Percentiles rank a stretch among this genome's conserved stretches.
phyloP scores from a whole-genome alignment of 2,888 invertebrate species.

The Barypeithes pellucidus region DNA sequence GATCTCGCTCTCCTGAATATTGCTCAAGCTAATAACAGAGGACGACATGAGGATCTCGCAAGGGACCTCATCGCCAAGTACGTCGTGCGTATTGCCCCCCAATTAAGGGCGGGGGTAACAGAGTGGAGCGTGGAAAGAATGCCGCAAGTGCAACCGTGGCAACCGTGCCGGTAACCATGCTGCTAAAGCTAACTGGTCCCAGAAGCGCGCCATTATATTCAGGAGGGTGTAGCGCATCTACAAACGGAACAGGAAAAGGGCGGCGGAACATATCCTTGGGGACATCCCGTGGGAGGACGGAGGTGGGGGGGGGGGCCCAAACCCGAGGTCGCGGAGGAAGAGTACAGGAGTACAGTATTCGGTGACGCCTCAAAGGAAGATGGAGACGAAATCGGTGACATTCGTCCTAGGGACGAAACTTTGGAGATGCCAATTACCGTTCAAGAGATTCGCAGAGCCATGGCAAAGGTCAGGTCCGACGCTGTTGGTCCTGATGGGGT shows the following conservation, averaged over 20 bases:
- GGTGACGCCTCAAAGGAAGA: neutral
- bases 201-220: neutral
- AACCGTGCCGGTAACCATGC: neutral
- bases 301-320: neutral
- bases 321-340: neutral
- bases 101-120: neutral
- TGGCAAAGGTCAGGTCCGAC: neutral
- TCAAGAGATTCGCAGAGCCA: neutral
- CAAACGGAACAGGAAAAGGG: neutral
- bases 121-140: neutral
- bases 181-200: neutral
- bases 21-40: neutral
- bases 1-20: neutral
- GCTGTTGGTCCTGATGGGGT: constrained; percentile 42
- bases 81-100: neutral
- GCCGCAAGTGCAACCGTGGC: neutral
- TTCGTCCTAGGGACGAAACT: neutral
- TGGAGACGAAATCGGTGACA: neutral
- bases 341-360: neutral
- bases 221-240: neutral
- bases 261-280: neutral
- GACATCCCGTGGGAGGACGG: constrained; percentile 1
- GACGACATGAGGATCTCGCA: neutral
- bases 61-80: neutral
- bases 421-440: neutral